Evolutionary conservation across 2,797 vertebrate species (phyloP).

Genomic region (Luscinia luscinia): DNA sequence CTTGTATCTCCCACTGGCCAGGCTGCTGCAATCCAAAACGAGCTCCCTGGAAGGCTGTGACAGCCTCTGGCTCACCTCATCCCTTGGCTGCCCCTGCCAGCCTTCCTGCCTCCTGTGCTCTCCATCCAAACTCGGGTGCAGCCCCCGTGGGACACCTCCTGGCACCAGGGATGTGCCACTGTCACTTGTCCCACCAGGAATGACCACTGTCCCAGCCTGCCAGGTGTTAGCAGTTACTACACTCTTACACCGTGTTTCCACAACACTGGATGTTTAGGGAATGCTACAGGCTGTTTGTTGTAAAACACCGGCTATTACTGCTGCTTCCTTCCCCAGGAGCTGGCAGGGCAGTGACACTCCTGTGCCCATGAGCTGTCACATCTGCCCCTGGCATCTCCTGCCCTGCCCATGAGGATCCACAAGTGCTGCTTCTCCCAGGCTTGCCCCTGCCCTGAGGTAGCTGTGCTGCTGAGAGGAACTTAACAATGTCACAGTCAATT

Average conservation of each 20-base stretch:
- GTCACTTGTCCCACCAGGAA: background rate
- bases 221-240: background rate
- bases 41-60: rapidly evolving
- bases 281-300: conserved; percentile 6
- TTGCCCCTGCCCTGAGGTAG: background rate
- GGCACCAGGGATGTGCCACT: rapidly evolving
- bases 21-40: background rate
- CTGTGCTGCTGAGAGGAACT: background rate
- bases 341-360: background rate
- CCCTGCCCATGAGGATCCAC: background rate
- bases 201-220: background rate
- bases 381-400: background rate
- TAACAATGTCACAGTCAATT: background rate
- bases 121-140: background rate
- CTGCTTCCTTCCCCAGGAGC: background rate
- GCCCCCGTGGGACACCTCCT: rapidly evolving
- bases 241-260: conserved; percentile 4
- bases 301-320: background rate
- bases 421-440: background rate
- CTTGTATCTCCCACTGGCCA: rapidly evolving
- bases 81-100: background rate
- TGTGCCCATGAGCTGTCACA: background rate
- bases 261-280: conserved; percentile 37
- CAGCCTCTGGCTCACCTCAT: rapidly evolving
- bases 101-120: rapidly evolving